Conservation (phyloP, 2,888 invertebrate genomes). For the Blera fallax region DNA sequence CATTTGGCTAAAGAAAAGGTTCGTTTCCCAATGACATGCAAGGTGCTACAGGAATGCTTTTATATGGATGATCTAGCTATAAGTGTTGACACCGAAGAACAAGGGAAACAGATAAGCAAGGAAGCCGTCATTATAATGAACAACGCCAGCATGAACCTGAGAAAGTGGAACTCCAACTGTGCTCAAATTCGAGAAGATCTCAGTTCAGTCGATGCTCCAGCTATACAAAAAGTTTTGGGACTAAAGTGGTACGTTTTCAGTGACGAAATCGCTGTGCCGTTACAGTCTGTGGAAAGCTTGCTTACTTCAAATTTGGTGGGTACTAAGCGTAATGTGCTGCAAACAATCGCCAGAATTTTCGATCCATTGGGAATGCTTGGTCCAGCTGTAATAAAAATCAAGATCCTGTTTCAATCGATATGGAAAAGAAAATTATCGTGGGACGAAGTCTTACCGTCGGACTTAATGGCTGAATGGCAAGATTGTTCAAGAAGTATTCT, state of each 20-base stretch:
- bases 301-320: no score
- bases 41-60: neutral
- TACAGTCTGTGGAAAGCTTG: no score
- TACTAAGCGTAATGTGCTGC: no score
- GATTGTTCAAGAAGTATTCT: neutral
- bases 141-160: neutral
- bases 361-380: constrained; percentile 7
- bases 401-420: neutral
- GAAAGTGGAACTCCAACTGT: neutral
- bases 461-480: constrained; percentile 12
- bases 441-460: constrained; percentile 18
- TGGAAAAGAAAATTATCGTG: neutral
- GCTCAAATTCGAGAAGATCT: neutral
- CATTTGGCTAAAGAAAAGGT: neutral
- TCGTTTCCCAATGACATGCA: constrained; percentile 1
- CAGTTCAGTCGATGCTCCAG: neutral
- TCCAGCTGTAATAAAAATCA: neutral
- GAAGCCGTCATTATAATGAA: neutral
- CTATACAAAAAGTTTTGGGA: constrained; percentile 2
- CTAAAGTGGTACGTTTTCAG: neutral
- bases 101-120: neutral
- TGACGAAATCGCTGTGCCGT: neutral
- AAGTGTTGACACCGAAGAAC: neutral
- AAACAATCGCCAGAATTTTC: no score
- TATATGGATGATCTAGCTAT: constrained; percentile 29